phyloP scores from a whole-genome alignment of 2,113 vertebrate species.

The Rafetus swinhoei region DNA sequence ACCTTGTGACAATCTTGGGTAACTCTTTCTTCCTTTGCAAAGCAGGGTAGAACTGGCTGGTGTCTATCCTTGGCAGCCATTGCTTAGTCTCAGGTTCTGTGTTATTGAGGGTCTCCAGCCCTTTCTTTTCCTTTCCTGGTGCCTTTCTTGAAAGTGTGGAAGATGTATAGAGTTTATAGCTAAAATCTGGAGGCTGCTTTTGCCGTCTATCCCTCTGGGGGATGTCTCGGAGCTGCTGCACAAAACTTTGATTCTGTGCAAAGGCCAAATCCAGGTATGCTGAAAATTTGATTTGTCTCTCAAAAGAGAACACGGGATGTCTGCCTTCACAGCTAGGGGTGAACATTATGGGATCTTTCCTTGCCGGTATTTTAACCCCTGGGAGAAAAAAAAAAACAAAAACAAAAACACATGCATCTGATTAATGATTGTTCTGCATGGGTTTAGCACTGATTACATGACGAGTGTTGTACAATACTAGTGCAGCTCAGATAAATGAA shows the following conservation, averaged over 20 bases:
- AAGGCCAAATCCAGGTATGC: conserved; percentile 35
- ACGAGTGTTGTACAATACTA: too few relatives aligned
- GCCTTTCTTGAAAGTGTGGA: conserved; percentile 36
- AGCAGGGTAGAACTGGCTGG: conserved; percentile 6
- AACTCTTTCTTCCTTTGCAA: background rate
- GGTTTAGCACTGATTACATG: background rate
- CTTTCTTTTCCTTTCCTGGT: background rate
- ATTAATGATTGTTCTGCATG: background rate
- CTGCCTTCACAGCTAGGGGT: background rate
- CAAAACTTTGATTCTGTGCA: conserved; percentile 37
- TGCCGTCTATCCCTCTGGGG: conserved; percentile 34
- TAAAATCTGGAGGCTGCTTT: conserved; percentile 77
- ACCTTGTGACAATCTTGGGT: conserved; percentile 59
- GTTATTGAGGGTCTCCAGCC: background rate
- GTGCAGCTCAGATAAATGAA: background rate
- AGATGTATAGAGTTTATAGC: conserved; percentile 57
- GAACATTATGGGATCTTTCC: conserved; percentile 45
- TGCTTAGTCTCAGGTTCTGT: background rate
- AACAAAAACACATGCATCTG: background rate
- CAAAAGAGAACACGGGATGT: conserved; percentile 36
- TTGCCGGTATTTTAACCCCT: background rate
- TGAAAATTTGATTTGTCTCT: conserved; percentile 63
- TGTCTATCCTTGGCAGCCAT: background rate
- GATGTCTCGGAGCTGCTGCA: background rate
- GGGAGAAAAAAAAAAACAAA: background rate